These are phyloP conservation scores for Lagopus leucura DNA, from an alignment of 2,113 vertebrate genomes.

Conservation along the genomic window DNA sequence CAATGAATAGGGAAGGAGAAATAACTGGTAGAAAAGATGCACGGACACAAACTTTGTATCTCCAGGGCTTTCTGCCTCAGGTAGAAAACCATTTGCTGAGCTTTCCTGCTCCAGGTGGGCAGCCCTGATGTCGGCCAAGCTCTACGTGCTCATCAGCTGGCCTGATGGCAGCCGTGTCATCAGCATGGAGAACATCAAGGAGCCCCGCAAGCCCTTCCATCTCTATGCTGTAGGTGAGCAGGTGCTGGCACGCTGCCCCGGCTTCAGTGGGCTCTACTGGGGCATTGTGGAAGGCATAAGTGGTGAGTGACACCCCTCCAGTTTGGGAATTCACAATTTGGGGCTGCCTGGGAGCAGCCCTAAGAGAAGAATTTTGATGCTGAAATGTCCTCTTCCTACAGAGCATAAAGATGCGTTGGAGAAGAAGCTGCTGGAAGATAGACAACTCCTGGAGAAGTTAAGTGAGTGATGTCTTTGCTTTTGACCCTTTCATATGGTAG, in stretches of 20 bases:
- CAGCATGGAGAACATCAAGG: conserved; percentile 70
- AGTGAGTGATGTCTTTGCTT: conserved; percentile 41
- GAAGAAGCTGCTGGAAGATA: conserved; percentile 60
- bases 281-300: conserved; percentile 64
- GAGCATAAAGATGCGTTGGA: conserved; percentile 58
- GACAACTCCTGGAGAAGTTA: conserved; percentile 46
- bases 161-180: conserved; percentile 66
- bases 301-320: conserved; percentile 3
- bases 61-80: not conserved
- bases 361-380: not conserved
- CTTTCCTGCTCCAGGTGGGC: not conserved
- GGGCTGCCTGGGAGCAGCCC: not conserved
- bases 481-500: not conserved
- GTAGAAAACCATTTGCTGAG: accelerated
- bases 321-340: not conserved
- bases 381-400: not conserved
- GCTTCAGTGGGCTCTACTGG: conserved; percentile 67
- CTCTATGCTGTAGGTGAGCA: conserved; percentile 48
- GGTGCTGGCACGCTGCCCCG: conserved; percentile 60
- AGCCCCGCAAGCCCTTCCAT: conserved; percentile 69
- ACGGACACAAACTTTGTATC: not conserved
- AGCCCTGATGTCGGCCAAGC: conserved; percentile 29
- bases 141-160: conserved; percentile 66
- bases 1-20: not conserved
- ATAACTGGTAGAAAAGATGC: not conserved